Evolutionary conservation across 2,797 vertebrate genomes (phyloP).

Genomic region (Martes flavigula): DNA sequence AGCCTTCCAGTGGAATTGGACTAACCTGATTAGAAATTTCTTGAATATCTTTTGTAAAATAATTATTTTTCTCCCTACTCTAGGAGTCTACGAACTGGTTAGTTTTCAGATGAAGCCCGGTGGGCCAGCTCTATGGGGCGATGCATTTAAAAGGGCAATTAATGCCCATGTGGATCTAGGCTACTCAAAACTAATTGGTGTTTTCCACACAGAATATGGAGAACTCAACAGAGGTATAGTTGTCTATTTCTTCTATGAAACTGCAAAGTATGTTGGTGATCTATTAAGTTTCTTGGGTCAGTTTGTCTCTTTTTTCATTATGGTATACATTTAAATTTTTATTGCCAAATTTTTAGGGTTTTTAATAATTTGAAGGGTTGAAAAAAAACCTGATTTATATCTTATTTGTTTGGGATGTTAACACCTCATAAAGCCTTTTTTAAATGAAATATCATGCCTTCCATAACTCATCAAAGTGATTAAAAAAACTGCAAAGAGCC

Average conservation of each 20-base stretch:
- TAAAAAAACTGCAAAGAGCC: neutral
- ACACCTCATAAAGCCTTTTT: neutral
- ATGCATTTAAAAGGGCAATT: slow-evolving; percentile 87
- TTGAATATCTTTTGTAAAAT: slow-evolving; percentile 32
- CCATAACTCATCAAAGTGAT: neutral
- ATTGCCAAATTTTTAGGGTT: neutral
- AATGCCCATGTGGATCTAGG: slow-evolving; percentile 87
- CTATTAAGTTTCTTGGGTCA: neutral
- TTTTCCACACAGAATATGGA: slow-evolving; percentile 93
- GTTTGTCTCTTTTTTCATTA: neutral
- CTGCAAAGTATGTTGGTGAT: neutral
- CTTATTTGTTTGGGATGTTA: neutral
- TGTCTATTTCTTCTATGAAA: neutral
- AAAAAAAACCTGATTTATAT: neutral
- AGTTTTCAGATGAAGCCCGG: slow-evolving; percentile 95
- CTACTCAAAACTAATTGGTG: slow-evolving; percentile 89
- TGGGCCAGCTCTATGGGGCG: slow-evolving; percentile 92
- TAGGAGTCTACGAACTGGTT: slow-evolving; percentile 93
- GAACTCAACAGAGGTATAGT: slow-evolving; percentile 89
- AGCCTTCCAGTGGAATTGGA: neutral
- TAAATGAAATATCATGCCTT: neutral
- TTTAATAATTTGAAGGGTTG: neutral
- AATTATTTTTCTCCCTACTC: slow-evolving; percentile 41
- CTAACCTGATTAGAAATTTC: slow-evolving; percentile 26
- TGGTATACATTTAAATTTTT: neutral